These are phyloP conservation scores for Nematolebias whitei DNA, from an alignment of 2,113 vertebrate species.

Conservation along the genomic window DNA sequence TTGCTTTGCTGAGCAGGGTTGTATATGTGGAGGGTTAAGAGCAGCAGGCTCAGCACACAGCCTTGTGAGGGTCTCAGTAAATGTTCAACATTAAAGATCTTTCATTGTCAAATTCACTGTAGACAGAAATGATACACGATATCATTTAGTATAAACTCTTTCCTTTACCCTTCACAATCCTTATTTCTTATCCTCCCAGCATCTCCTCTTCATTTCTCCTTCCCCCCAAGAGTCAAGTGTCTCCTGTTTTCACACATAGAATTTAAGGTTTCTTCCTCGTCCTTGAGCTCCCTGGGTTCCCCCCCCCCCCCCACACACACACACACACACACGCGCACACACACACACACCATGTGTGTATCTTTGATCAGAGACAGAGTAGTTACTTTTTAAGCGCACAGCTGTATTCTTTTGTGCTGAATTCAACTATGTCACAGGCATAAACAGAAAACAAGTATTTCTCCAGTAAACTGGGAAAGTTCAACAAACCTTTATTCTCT, in stretches of 20 bases:
- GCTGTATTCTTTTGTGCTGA: constrained; percentile 4
- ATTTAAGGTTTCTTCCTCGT: constrained; percentile 46
- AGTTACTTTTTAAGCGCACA: constrained; percentile 25
- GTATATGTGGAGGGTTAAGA: no score
- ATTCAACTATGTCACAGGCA: constrained; percentile 39
- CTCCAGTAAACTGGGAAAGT: constrained; percentile 15
- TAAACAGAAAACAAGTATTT: constrained; percentile 34
- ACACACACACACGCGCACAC: no score
- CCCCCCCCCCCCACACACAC: no score
- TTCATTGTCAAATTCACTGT: background rate
- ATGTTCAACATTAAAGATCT: background rate
- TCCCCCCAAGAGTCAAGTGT: constrained; percentile 35
- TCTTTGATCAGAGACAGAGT: constrained; percentile 63
- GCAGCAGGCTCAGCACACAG: background rate
- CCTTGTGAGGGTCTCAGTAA: background rate
- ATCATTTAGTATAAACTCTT: background rate
- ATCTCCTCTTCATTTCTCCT: constrained; percentile 29
- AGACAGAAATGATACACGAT: background rate
- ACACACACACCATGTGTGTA: constrained; percentile 9
- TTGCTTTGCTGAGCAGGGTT: no score
- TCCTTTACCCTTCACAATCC: constrained; percentile 17
- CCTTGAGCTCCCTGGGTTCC: constrained; percentile 19
- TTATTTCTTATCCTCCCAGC: constrained; percentile 46
- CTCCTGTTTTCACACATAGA: constrained; percentile 48
- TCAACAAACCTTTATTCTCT: constrained; percentile 61